Evolutionary conservation across 2,113 vertebrate species (phyloP), one percentile per base, ranked within the genome.

Genomic region (Ceratotherium simum): DNA sequence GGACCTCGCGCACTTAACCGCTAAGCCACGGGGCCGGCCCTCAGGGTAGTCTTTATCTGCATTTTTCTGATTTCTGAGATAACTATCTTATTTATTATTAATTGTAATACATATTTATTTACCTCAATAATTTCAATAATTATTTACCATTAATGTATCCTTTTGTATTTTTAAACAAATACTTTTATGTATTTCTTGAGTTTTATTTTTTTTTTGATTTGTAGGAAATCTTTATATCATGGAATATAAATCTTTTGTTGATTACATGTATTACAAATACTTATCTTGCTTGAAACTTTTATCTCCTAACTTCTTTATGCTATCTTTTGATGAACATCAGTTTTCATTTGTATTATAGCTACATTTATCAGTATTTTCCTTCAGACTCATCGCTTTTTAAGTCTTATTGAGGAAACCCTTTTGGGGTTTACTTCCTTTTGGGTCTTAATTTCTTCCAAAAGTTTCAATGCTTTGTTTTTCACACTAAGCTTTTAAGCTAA

Each of bases 181-280:
- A 69, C 27, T 89, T 36, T 51, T 90, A 33, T 29, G 5, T 39
- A 75, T 82, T 83, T 70, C 36, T 21, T 56, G 10, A 13, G 14
- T 65, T 75, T 21, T 33, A 65, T 64, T 95, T 95, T 83, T 90
- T 72, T 82, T 92, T 65, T 84, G 9, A 76, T 76, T 67, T 46
- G 64, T 58, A 64, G n/a, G 46, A 76, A 95, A 31, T 65, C 29
- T 73, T 39, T 46, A 78, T 42, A 23, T 76, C 13, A 76, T 42
- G 27, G n/a, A 64, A 76, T 58, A 76, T 20, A 82, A 56, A 75
- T 42, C 31, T 76, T 36, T 84, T 65, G 42, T 9, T 85, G 27
- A 65, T 39, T 62, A 29, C 21, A 90, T n/a, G 25, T n/a, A 90
- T 27, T 83, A 16, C 58, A 81, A 94, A 82, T 90, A 75, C 60